Percentiles rank a stretch among this genome's conserved stretches.
These are phyloP conservation scores for Peromyscus leucopus DNA, from an alignment of 2,113 vertebrate species.

Conservation along the genomic window DNA sequence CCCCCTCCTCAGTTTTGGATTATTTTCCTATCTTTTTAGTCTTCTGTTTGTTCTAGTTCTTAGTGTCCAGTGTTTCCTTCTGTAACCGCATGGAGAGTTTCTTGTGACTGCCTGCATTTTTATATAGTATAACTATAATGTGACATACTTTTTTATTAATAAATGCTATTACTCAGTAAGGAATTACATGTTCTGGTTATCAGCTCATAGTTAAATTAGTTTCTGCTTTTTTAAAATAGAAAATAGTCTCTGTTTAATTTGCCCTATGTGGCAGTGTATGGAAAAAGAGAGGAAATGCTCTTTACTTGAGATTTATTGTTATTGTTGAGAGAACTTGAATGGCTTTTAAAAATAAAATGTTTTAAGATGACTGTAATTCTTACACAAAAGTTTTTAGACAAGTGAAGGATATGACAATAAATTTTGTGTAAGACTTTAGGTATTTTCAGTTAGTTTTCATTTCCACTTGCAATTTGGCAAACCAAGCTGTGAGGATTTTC, in stretches of 20 bases:
- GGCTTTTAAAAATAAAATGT: neutral
- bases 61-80: neutral
- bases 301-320: neutral
- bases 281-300: neutral
- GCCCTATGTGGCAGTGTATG: neutral
- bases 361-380: neutral
- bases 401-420: neutral
- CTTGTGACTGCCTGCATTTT: neutral
- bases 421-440: neutral
- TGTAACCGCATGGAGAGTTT: neutral
- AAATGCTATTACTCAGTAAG: neutral
- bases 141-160: neutral
- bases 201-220: neutral
- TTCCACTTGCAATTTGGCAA: neutral
- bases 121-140: neutral
- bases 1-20: neutral
- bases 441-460: neutral
- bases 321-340: neutral
- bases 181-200: neutral
- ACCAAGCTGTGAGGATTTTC: neutral
- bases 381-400: slow-evolving; percentile 34
- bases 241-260: neutral
- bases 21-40: slow-evolving; percentile 14
- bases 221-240: neutral
- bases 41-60: neutral